Conservation (phyloP, 2,888 invertebrate species). For the Charanyca ferruginea region DNA sequence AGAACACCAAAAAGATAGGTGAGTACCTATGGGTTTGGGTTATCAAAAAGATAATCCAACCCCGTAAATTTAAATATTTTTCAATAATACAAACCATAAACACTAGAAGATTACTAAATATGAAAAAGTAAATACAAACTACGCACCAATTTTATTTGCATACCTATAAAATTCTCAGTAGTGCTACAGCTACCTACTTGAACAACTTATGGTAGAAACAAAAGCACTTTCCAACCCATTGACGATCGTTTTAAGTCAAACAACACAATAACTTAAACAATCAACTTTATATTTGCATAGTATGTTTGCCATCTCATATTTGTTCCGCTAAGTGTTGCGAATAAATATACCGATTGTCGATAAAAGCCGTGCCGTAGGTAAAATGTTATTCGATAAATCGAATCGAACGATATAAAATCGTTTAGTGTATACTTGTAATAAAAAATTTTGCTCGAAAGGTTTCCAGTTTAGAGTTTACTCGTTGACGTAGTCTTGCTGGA, state of each 20-base stretch:
- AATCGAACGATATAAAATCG: constrained; percentile 44
- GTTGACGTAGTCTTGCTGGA: constrained; percentile 55
- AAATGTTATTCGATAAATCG: constrained; percentile 53
- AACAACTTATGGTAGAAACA: constrained; percentile 50
- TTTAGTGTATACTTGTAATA: constrained; percentile 53
- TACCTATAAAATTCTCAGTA: constrained; percentile 4
- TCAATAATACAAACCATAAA: neutral
- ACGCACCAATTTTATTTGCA: neutral
- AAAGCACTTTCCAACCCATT: constrained; percentile 55
- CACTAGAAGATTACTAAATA: neutral
- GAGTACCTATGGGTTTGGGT: no score
- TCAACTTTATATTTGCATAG: constrained; percentile 54
- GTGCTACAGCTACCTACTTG: constrained; percentile 19
- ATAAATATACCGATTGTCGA: constrained; percentile 49
- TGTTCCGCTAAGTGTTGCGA: constrained; percentile 53
- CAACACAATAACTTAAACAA: constrained; percentile 58
- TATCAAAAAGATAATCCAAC: no score
- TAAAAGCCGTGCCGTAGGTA: constrained; percentile 35
- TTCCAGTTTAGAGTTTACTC: constrained; percentile 53
- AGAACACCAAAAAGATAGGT: no score
- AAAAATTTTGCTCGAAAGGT: constrained; percentile 51
- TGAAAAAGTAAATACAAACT: neutral
- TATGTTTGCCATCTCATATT: constrained; percentile 59
- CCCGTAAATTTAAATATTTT: no score
- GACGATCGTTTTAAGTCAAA: constrained; percentile 53